Evolutionary conservation across 2,113 vertebrate species (phyloP), one percentile per base, ranked within the genome.

Genomic region (Hyla sarda): DNA sequence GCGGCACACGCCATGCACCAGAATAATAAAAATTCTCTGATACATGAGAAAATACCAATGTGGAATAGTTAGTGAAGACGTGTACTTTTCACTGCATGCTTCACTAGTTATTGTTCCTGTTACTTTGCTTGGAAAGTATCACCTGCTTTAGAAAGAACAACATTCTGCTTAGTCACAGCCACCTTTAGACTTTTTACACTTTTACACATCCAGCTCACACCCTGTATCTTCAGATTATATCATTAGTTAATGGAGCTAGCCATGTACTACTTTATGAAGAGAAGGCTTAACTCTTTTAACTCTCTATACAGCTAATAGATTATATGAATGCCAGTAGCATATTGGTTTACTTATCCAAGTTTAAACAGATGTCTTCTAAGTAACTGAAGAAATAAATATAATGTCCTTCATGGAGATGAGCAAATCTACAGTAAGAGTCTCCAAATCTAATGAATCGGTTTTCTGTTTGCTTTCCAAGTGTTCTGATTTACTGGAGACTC

Each of bases 171-270:
- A 48, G 80, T 82, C 80, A 82, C 11, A 10, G 37, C 65, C 32
- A 65, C 80, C 62, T 82, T 82, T 14, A 69, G 25, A 60, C 80
- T 82, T 12, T 21, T 9, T 37, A 76, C 73, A 76, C 30, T n/a
- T n/a, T 25, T 60, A 82, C 37, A 47, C n/a, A 11, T 65, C 60
- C 41, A 47, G 34, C 58, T 82, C 41, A 65, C 58, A 82, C 16
- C 34, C 37, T 16, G n/a, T 82, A 19, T 67, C 79, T 21, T 19
- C 12, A 56, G 54, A 56, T 21, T 23, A 56, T 21, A 56, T n/a
- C 17, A n/a, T n/a, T n/a, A n/a, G n/a, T n/a, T n/a, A n/a, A n/a
- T n/a, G n/a, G 41, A 41, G 8, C 41, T 41, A 41, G 8, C 41
- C 41, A 3, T 41, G 21, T 4, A 50, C 45, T 47, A 45, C 45